Conservation (phyloP, 2,113 vertebrate genomes). For the Otus sunia region DNA sequence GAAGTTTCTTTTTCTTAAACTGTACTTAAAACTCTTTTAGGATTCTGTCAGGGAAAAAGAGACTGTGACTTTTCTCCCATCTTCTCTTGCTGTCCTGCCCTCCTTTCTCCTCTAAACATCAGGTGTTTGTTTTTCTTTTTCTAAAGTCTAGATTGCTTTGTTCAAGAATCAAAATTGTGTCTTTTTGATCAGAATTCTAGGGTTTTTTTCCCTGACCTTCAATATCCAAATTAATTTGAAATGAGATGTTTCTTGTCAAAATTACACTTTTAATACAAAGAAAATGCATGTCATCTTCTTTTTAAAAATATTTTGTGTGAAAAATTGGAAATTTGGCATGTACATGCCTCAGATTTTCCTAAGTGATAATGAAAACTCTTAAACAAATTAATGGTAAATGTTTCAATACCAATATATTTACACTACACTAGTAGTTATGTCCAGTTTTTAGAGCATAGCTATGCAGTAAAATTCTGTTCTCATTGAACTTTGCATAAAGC, state of each 20-base stretch:
- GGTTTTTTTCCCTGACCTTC: neutral
- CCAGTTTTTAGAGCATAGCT: neutral
- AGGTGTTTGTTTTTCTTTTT: too few relatives aligned
- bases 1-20: neutral
- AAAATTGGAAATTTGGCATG: neutral
- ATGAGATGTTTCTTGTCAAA: neutral
- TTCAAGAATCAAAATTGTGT: neutral
- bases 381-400: neutral
- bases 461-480: neutral
- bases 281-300: accelerated
- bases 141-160: neutral
- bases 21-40: neutral
- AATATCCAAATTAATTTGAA: neutral
- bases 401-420: neutral
- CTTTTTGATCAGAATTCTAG: neutral
- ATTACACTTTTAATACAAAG: neutral
- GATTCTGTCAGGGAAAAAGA: neutral
- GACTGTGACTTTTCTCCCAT: neutral
- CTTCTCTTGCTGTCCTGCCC: neutral
- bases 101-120: neutral
- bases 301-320: neutral
- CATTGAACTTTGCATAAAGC: neutral
- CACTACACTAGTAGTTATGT: neutral
- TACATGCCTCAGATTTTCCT: neutral
- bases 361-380: neutral